These are phyloP conservation scores for Percopsis transmontana DNA, from an alignment of 2,113 vertebrate species.

Conservation along the genomic window DNA sequence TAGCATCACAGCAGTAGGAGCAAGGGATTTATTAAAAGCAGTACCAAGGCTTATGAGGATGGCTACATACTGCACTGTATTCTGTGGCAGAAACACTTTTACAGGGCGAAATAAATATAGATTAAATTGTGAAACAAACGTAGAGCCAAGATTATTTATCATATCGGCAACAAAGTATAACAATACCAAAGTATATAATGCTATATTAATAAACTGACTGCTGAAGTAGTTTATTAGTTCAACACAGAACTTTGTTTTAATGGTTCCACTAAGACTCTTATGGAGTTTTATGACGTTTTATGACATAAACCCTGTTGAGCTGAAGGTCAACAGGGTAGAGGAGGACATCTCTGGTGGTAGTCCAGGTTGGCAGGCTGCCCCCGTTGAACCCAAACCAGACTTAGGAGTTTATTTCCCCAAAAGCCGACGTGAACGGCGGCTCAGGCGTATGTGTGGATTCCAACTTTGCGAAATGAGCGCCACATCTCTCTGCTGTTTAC, in stretches of 20 bases:
- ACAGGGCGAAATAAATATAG: no score
- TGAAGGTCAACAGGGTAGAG: constrained; percentile 21
- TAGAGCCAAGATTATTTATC: no score
- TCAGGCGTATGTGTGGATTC: constrained; percentile 36
- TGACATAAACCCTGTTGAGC: neutral
- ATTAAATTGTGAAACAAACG: no score
- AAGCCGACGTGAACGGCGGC: constrained; percentile 24
- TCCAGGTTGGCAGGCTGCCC: constrained; percentile 18
- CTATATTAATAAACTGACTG: neutral
- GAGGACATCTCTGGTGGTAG: constrained; percentile 21
- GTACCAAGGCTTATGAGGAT: no score
- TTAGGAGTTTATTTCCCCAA: constrained; percentile 38
- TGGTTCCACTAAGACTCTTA: constrained; percentile 7
- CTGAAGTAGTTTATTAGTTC: neutral
- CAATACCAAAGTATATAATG: neutral
- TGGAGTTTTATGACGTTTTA: neutral
- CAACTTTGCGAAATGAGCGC: constrained; percentile 39
- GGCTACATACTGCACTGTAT: no score
- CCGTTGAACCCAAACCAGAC: constrained; percentile 2
- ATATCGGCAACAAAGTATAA: no score
- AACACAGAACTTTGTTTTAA: neutral
- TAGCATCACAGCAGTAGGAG: no score
- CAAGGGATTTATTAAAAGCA: no score
- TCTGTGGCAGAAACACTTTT: no score
- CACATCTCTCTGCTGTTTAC: constrained; percentile 51